Base-by-base conservation (phyloP, 2,113 vertebrate genomes). In the Chionodraco myersi region DNA sequence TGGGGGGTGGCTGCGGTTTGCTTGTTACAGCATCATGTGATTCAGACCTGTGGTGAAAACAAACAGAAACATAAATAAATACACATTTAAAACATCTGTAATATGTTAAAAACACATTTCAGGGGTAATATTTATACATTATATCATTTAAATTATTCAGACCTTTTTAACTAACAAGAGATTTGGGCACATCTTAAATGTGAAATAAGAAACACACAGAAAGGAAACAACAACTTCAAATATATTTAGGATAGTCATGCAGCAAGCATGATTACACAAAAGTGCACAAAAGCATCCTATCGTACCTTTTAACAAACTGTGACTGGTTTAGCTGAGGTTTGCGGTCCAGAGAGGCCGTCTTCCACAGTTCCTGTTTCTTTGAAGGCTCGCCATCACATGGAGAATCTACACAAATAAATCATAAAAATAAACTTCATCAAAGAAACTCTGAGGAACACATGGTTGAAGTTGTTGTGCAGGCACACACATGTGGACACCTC, bases 1-100 rank as follows among this genome's bases (percentile, higher is more conserved):
- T 94, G 56, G 86, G 88, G 0, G 92, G 74, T 18, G 82, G 85
- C 88, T 89, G 94, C 51, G 94, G 94, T 65, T 93, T 92, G 47
- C 80, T 92, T 88, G 95, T 74, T 47, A 93, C 93, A 73, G 91
- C 94, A 72, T 97, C 96, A 67, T 92, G 95, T 82, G 95, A 97
- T 85, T 95, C 96, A 83, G 90, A 94, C 94, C 98, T 99, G 82
- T 57, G 66, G 30, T 23, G 9, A 26, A 13, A 18, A 21, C 2
- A 18, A 9, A 34, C 1, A 41, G 0, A 69, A n/a, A 12, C 21
- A 51, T 18, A 51, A n/a, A 72, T 53, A 64, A 7, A 65, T 56
- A 6, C 30, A 44, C 5, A 49, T 8, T 6, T 3, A 44, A 64
- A 49, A 63, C 60, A 60, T 36, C 21, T 26, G 18, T 12, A 9